Percentiles rank a stretch among this genome's conserved stretches.
Evolutionary conservation across 1,140 invertebrate species (phyloP).

Genomic region (Megalopta genalis): DNA sequence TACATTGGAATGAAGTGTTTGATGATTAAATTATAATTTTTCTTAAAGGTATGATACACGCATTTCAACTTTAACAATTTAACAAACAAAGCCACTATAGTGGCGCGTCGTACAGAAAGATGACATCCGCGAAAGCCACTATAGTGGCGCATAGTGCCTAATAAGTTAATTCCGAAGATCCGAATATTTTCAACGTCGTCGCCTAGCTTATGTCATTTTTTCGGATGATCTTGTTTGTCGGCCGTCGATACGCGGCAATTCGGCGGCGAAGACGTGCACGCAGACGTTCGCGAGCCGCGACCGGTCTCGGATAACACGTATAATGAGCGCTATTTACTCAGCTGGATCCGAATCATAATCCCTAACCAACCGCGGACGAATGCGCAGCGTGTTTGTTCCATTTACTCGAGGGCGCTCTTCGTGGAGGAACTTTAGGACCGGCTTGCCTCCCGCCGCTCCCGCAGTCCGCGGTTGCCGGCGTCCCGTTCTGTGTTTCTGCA

Average conservation of each 20-base stretch:
- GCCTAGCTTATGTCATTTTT: no score
- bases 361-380: constrained; percentile 49
- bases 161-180: no score
- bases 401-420: constrained; percentile 62
- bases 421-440: constrained; percentile 53
- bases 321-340: constrained; percentile 61
- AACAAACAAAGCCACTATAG: no score
- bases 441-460: neutral
- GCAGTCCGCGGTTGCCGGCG: neutral
- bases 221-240: neutral
- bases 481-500: constrained; percentile 35
- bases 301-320: constrained; percentile 29
- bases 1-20: no score
- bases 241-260: neutral
- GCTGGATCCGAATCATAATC: constrained; percentile 65
- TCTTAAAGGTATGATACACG: no score
- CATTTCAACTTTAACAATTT: no score
- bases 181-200: no score
- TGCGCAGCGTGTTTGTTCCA: constrained; percentile 62
- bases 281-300: no score
- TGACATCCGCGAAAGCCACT: no score
- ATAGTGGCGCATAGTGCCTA: no score
- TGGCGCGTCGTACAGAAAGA: no score
- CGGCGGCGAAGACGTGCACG: neutral
- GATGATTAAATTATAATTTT: no score